Evolutionary conservation across 35 echinoderm and acorn worm genomes (phyloP), one percentile per base, ranked within the genome.

Genomic region (Acanthaster planci): DNA sequence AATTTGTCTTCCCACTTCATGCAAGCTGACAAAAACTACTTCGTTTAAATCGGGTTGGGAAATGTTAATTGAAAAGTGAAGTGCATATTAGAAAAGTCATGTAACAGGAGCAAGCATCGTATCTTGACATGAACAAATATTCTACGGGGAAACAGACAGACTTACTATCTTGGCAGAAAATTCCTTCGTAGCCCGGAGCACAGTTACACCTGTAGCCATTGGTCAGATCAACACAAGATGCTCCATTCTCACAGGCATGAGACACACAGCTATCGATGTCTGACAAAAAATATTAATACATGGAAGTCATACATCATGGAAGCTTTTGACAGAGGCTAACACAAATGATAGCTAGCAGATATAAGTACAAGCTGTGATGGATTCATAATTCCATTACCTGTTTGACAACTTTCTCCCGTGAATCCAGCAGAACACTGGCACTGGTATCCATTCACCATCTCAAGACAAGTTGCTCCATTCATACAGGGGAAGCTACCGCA

Each of bases 381-480:
- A 47, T 47, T 6, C 4, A 47, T 6, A 47, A 47, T 47, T 47
- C n/a, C n/a, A 47, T 47, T 47, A 72, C 44, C 77, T 38, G 29
- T 79, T 79, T 79, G 15, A 52, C 77, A 79, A 5, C 19, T 32
- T 4, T 34, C 38, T 39, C 87, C 87, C 17, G 59, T 88, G 40
- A 59, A 92, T 40, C 87, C 91, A 4, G 34, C 86, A 27, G 55
- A 37, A 80, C 92, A 94, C 38, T 64, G 80, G 60, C 92, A 90
- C 29, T 78, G 76, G 50, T 89, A 93, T 27, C 92, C 92, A 39
- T 80, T 82, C n/a, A 85, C 75, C 53, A 89, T 51, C 39, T 90
- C 39, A 29, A 79, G 40, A 81, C 92, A 94, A 6, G 82, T 94
- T 51, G 64, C 92, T 38, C 83, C 77, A 84, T 94, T 94, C 84